Conservation (phyloP, 2,113 vertebrate genomes). For the Eurystomus gularis region DNA sequence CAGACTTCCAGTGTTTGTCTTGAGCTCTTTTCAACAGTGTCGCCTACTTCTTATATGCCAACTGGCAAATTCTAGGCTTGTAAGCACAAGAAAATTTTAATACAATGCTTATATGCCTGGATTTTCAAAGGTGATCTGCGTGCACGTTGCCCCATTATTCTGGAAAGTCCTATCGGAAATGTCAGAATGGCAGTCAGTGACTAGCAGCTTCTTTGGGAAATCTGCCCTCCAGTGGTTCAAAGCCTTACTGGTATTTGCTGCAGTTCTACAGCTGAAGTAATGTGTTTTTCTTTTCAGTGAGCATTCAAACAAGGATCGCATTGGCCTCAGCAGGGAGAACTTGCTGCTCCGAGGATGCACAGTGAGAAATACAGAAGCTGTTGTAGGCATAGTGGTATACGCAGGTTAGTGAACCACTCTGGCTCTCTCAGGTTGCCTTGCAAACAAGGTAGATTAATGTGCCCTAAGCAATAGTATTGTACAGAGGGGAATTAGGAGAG, state of each 20-base stretch:
- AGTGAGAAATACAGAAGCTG: conserved; percentile 89
- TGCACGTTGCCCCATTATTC: neutral
- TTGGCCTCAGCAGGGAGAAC: conserved; percentile 88
- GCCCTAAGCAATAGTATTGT: neutral
- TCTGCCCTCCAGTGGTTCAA: neutral
- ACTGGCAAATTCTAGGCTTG: neutral
- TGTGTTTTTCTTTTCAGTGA: conserved; percentile 74
- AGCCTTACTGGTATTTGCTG: neutral
- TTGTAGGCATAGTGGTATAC: conserved; percentile 93
- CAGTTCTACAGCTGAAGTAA: neutral
- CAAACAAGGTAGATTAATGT: neutral
- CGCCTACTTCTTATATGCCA: neutral
- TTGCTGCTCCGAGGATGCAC: conserved; percentile 90
- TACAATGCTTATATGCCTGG: neutral
- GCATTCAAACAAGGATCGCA: conserved; percentile 78
- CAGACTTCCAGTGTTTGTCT: neutral
- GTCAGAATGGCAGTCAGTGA: neutral
- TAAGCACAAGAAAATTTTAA: neutral
- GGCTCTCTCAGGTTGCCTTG: neutral
- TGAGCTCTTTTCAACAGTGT: neutral
- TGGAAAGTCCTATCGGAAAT: accelerated
- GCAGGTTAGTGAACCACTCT: conserved; percentile 80
- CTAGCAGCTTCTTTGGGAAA: neutral
- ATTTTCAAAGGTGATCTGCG: neutral
- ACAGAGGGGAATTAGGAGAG: neutral